Percentiles rank a stretch among this genome's conserved stretches.
phyloP scores from a whole-genome alignment of 2,888 invertebrate genomes.

The Vanessa cardui region DNA sequence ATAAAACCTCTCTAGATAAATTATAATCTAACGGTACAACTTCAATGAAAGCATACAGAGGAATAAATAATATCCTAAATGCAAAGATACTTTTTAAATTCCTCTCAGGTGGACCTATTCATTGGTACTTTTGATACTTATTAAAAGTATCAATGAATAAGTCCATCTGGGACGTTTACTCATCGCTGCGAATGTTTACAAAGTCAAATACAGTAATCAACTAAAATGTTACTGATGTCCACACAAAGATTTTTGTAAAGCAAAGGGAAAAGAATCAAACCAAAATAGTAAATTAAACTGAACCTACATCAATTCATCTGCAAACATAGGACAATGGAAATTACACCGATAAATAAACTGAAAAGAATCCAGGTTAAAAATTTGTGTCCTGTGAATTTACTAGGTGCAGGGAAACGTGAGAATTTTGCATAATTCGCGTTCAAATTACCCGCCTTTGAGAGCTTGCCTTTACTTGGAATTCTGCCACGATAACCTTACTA shows the following conservation, averaged over 20 bases:
- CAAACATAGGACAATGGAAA: not conserved
- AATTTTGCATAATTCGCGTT: constrained; percentile 35
- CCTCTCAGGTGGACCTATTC: too few species aligned
- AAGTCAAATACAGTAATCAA: too few species aligned
- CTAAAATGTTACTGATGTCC: too few species aligned
- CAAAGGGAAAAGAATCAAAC: not conserved
- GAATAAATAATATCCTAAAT: too few species aligned
- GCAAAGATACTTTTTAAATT: too few species aligned
- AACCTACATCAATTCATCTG: not conserved
- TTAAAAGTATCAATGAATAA: too few species aligned
- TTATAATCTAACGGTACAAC: too few species aligned
- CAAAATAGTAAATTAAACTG: not conserved
- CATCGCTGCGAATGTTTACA: too few species aligned
- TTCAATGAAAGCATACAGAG: too few species aligned
- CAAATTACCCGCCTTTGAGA: constrained; percentile 37
- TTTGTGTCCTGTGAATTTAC: constrained; percentile 30
- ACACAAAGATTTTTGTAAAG: not conserved
- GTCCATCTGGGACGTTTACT: too few species aligned
- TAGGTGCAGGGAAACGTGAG: constrained; percentile 29
- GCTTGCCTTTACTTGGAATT: constrained; percentile 30
- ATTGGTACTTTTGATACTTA: too few species aligned
- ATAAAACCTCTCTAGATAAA: too few species aligned
- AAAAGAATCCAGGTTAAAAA: constrained; percentile 28
- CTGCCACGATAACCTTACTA: constrained; percentile 30
- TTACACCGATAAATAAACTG: constrained; percentile 13